phyloP scores from a whole-genome alignment of 2,888 invertebrate genomes.

The Cosmorhoe ocellata region DNA sequence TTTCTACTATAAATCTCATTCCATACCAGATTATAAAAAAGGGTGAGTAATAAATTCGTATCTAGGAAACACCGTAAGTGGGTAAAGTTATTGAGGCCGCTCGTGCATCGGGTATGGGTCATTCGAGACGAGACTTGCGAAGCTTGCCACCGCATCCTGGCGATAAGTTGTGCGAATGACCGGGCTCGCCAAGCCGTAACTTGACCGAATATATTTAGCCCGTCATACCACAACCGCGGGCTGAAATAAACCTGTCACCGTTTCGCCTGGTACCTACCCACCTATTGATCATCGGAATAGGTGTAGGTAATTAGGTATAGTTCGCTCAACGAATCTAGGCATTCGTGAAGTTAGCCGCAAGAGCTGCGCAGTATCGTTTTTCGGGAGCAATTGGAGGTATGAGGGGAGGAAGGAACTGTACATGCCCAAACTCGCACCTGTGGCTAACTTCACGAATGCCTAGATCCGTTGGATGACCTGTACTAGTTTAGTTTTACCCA shows the following conservation, averaged over 20 bases:
- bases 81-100: constrained; percentile 7
- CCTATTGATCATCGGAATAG: too few relatives aligned
- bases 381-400: too few relatives aligned
- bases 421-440: too few relatives aligned
- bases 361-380: too few relatives aligned
- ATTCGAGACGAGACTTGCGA: constrained; percentile 31
- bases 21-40: not conserved
- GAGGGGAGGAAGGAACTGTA: too few relatives aligned
- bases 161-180: constrained; percentile 53
- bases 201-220: constrained; percentile 33
- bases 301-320: too few relatives aligned
- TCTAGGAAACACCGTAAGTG: not conserved
- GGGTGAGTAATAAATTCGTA: not conserved
- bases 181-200: constrained; percentile 36
- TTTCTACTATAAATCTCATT: too few relatives aligned
- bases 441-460: too few relatives aligned
- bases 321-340: too few relatives aligned
- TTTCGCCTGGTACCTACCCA: not conserved
- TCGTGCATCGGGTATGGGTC: constrained; percentile 22
- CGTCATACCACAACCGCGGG: constrained; percentile 20
- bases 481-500: too few relatives aligned
- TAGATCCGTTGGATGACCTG: too few relatives aligned
- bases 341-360: too few relatives aligned
- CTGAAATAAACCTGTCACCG: constrained; percentile 27
- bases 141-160: constrained; percentile 39